These are phyloP conservation scores for Rhopalosiphum maidis DNA, from an alignment of 1,140 invertebrate genomes.

Conservation along the genomic window DNA sequence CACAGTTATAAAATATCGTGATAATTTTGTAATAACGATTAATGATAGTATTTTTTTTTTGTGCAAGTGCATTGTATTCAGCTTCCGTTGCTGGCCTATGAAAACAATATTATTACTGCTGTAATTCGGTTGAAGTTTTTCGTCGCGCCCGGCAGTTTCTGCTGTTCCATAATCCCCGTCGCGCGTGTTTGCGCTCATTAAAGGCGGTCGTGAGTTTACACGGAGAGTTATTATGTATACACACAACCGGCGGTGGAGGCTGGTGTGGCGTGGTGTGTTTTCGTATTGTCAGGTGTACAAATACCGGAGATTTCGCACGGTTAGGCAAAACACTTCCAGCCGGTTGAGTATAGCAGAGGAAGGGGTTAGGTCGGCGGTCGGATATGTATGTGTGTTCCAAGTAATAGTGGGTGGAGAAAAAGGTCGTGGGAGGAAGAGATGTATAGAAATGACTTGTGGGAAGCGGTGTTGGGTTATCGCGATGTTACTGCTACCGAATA, in stretches of 20 bases:
- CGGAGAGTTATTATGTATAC: not conserved
- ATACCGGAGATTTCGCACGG: constrained; percentile 55
- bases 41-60: not conserved
- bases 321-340: constrained; percentile 25
- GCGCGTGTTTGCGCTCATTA: constrained; percentile 44
- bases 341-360: not conserved
- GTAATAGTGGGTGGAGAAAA: not conserved
- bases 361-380: not conserved
- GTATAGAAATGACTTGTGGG: too few species aligned
- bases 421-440: too few species aligned
- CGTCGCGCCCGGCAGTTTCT: not conserved
- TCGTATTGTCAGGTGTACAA: constrained; percentile 50
- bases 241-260: not conserved
- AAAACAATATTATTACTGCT: not conserved
- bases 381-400: not conserved
- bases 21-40: not conserved
- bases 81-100: too few species aligned
- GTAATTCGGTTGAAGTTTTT: not conserved
- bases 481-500: not conserved
- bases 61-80: not conserved
- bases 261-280: constrained; percentile 17
- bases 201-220: constrained; percentile 4
- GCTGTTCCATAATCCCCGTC: not conserved
- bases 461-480: not conserved
- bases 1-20: not conserved